These are phyloP conservation scores for Heliornis fulica DNA, from an alignment of 2,113 vertebrate species.

Conservation along the genomic window DNA sequence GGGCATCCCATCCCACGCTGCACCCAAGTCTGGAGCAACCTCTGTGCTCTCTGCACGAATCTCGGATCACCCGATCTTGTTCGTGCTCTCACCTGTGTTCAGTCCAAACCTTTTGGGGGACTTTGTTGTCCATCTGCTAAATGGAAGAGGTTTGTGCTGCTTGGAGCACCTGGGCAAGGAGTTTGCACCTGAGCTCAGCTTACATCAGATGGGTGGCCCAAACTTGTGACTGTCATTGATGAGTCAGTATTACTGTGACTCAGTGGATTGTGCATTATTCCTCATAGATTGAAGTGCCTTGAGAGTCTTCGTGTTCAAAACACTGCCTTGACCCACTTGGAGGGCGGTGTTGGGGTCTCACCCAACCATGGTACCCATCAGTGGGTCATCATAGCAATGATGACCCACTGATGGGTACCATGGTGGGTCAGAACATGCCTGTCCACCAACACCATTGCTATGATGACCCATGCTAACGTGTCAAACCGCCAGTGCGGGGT, in stretches of 20 bases:
- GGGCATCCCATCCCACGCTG: background rate
- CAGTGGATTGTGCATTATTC: background rate
- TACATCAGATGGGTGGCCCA: background rate
- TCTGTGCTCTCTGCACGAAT: fast-evolving
- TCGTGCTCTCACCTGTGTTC: fast-evolving
- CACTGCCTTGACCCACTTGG: background rate
- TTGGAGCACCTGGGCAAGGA: background rate
- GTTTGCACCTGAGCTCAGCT: background rate
- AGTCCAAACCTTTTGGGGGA: background rate
- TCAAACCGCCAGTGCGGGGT: background rate
- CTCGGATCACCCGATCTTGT: fast-evolving
- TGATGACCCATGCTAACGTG: background rate
- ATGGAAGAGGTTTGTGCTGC: background rate
- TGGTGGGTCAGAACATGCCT: no score
- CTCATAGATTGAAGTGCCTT: background rate
- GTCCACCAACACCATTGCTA: fast-evolving
- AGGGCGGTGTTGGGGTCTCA: background rate
- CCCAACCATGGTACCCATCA: fast-evolving
- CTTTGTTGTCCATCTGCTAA: background rate
- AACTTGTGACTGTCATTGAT: background rate
- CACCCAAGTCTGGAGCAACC: background rate
- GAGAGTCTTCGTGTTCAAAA: background rate
- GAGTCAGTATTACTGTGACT: background rate
- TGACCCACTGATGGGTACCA: no score
- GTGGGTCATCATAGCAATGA: fast-evolving